Conservation (phyloP, 2,113 vertebrate species). For the Megalops atlanticus region DNA sequence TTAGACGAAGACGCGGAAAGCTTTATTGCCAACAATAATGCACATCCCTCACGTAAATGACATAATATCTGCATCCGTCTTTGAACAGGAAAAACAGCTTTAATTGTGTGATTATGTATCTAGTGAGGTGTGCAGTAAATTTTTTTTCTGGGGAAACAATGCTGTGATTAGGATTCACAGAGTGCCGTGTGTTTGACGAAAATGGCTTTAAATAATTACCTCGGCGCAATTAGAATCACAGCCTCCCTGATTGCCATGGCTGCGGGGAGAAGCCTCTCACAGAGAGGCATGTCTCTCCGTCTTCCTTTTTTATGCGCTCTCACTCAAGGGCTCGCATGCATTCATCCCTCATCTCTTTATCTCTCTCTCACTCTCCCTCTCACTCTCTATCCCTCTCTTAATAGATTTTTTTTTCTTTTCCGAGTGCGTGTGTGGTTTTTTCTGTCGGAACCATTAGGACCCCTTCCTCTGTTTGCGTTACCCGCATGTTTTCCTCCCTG, state of each 20-base stretch:
- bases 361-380: slow-evolving; percentile 2
- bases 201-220: slow-evolving; percentile 60
- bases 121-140: slow-evolving; percentile 30
- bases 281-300: slow-evolving; percentile 26
- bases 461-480: background rate
- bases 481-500: background rate
- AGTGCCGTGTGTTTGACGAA: slow-evolving; percentile 43
- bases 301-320: slow-evolving; percentile 20
- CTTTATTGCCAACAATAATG: background rate
- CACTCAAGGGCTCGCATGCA: slow-evolving; percentile 13
- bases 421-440: too few species aligned
- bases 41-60: background rate
- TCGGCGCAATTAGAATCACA: slow-evolving; percentile 53
- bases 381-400: slow-evolving; percentile 12
- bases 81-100: slow-evolving; percentile 33
- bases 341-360: slow-evolving; percentile 10
- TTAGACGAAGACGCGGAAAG: background rate
- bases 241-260: slow-evolving; percentile 32
- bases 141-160: slow-evolving; percentile 49
- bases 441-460: too few species aligned
- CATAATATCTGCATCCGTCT: slow-evolving; percentile 4
- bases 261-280: slow-evolving; percentile 20
- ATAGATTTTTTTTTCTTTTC: background rate
- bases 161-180: slow-evolving; percentile 58
- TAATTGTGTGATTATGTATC: slow-evolving; percentile 55